Conservation (phyloP, 2,797 vertebrate species). For the Coilia nasus region DNA sequence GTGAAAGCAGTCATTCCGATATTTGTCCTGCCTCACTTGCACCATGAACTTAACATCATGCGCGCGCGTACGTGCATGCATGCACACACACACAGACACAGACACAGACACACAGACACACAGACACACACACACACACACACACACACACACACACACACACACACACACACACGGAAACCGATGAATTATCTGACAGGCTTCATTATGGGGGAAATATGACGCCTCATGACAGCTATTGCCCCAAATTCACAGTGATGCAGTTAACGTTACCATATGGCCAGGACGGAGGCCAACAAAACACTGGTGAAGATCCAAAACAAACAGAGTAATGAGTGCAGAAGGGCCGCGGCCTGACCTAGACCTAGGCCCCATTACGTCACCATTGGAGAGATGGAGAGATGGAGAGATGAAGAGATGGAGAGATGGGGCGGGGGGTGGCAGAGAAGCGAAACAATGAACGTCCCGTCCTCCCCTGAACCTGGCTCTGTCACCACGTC, state of each 20-base stretch:
- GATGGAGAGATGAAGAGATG: not conserved
- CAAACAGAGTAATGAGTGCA: conserved; percentile 45
- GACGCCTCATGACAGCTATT: conserved; percentile 7
- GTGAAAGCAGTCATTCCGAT: not conserved
- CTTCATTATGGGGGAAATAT: not conserved
- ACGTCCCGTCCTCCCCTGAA: not conserved
- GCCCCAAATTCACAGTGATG: conserved; percentile 14
- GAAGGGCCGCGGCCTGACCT: conserved; percentile 5
- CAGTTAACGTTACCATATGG: conserved; percentile 9
- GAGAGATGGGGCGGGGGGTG: not conserved
- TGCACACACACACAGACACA: too few relatives aligned
- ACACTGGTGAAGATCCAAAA: conserved; percentile 31
- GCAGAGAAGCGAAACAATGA: not conserved
- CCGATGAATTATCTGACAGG: conserved; percentile 4
- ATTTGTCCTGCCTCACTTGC: not conserved
- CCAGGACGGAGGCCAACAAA: conserved; percentile 32
- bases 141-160: not conserved
- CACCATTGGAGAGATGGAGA: not conserved
- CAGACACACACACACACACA: not conserved
- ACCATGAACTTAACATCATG: not conserved
- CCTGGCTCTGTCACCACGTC: not conserved
- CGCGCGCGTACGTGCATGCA: too few relatives aligned
- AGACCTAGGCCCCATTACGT: conserved; percentile 9
- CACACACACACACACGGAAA: not conserved
- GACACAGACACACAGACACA: too few relatives aligned